phyloP scores from a whole-genome alignment of 1,140 invertebrate species.

The Aculops lycopersici region DNA sequence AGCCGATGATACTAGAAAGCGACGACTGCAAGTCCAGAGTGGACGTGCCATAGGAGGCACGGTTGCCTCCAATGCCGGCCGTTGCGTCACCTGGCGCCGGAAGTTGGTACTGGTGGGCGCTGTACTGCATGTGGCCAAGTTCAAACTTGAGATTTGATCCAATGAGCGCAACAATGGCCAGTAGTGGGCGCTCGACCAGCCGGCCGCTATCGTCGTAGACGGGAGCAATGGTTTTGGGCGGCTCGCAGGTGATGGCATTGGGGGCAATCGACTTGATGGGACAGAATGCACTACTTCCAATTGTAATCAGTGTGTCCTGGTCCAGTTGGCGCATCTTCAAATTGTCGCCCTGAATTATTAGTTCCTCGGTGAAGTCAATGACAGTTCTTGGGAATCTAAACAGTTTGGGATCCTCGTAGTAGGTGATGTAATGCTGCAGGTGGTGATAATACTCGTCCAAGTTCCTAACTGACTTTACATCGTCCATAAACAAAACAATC shows the following conservation, averaged over 20 bases:
- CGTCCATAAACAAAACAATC: constrained; percentile 80
- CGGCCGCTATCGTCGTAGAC: constrained; percentile 52
- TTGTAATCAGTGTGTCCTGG: constrained; percentile 63
- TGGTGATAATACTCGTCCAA: constrained; percentile 51
- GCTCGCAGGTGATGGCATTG: constrained; percentile 56
- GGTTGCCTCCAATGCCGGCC: neutral
- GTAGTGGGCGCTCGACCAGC: constrained; percentile 26
- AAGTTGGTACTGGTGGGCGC: too few species aligned
- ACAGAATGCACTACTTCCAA: constrained; percentile 52
- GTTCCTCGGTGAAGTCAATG: constrained; percentile 48
- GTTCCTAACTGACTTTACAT: constrained; percentile 52
- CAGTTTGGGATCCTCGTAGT: constrained; percentile 69
- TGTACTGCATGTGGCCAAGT: constrained; percentile 10
- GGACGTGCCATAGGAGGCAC: neutral
- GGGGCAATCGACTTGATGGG: constrained; percentile 41
- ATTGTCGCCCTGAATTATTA: constrained; percentile 78
- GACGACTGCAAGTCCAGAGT: neutral
- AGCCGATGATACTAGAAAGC: constrained; percentile 1
- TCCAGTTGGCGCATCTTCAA: constrained; percentile 64
- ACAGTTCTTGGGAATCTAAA: constrained; percentile 37
- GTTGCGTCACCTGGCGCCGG: too few species aligned
- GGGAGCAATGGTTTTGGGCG: constrained; percentile 46
- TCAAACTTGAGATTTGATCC: constrained; percentile 10
- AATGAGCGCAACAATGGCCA: constrained; percentile 39
- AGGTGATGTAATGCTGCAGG: constrained; percentile 39